Percentiles rank a stretch among this genome's conserved stretches.
Conservation (phyloP, 2,113 vertebrate species). For the Myodes glareolus region DNA sequence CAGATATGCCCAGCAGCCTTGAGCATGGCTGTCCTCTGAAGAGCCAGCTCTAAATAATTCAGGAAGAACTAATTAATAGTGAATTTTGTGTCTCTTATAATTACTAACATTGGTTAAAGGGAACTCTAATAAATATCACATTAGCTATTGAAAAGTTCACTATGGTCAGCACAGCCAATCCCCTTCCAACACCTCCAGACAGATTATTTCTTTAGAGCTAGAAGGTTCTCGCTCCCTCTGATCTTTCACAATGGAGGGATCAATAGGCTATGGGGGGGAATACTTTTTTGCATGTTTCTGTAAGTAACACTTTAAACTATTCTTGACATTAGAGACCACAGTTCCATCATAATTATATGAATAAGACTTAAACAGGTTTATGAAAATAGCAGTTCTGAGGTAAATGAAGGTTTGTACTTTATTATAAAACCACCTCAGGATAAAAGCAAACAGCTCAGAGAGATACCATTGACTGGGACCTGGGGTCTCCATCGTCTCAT, state of each 20-base stretch:
- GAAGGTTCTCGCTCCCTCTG: neutral
- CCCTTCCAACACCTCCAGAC: neutral
- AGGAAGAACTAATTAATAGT: constrained; percentile 78
- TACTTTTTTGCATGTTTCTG: neutral
- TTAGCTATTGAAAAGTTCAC: constrained; percentile 71
- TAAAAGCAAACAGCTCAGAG: neutral
- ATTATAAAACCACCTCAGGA: neutral
- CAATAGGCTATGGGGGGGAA: neutral
- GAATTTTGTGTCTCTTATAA: constrained; percentile 82
- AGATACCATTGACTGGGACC: neutral
- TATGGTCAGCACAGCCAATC: constrained; percentile 14
- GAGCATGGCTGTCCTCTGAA: neutral
- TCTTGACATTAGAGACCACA: neutral
- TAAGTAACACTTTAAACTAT: neutral
- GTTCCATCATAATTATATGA: neutral
- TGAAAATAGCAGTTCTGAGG: neutral
- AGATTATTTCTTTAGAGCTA: constrained; percentile 40
- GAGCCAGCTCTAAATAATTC: constrained; percentile 67
- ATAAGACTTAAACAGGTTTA: neutral
- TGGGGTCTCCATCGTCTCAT: neutral
- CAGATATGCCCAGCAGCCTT: neutral
- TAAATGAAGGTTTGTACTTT: neutral
- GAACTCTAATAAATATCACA: constrained; percentile 77
- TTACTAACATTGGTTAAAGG: constrained; percentile 79
- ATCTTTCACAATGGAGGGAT: neutral